Conservation (phyloP, 1,140 invertebrate genomes). For the Choristoneura fumiferana region DNA sequence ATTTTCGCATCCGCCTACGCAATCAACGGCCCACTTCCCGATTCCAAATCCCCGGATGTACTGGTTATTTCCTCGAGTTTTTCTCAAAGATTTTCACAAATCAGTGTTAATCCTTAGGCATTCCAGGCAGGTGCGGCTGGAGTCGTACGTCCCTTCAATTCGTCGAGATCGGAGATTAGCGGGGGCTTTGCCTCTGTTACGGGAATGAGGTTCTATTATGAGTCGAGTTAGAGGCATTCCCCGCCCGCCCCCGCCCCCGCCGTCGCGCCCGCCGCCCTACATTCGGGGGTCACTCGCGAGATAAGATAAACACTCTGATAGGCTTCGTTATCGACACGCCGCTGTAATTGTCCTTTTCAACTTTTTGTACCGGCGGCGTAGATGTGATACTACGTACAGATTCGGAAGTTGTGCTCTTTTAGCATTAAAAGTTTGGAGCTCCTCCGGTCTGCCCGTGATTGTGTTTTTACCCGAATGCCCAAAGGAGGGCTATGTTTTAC, state of each 20-base stretch:
- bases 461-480: too few relatives aligned
- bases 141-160: not conserved
- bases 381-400: not conserved
- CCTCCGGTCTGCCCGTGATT: too few relatives aligned
- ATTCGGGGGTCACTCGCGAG: conserved; percentile 16
- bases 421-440: too few relatives aligned
- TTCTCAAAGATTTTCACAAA: too few relatives aligned
- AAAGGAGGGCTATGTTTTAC: too few relatives aligned
- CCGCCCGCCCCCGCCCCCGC: not conserved
- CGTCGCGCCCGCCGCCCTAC: not conserved
- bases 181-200: not conserved
- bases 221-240: not conserved
- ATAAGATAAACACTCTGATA: conserved; percentile 17
- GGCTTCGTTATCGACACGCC: conserved; percentile 11
- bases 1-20: not conserved
- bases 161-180: not conserved
- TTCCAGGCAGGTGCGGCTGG: not conserved
- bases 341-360: conserved; percentile 12
- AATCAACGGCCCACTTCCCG: not conserved
- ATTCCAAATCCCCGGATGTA: not conserved
- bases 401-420: too few relatives aligned
- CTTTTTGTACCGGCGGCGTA: not conserved
- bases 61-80: too few relatives aligned
- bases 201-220: not conserved
- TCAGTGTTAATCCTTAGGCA: not conserved